phyloP scores from a whole-genome alignment of 2,797 vertebrate genomes.

The Pogoniulus pusillus region DNA sequence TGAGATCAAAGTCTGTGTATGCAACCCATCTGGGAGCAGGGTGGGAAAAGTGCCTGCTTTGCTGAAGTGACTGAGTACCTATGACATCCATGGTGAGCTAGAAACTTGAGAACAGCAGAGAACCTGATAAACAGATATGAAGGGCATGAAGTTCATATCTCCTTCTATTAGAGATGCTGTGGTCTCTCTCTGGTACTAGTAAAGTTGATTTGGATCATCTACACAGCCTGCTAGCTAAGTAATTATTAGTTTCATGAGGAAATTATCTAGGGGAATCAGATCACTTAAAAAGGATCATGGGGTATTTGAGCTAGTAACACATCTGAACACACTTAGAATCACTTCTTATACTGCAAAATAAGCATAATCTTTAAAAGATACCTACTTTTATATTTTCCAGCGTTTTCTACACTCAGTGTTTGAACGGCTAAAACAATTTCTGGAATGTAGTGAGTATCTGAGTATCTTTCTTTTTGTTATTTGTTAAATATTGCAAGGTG shows the following conservation, averaged over 20 bases:
- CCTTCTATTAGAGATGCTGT: neutral
- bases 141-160: neutral
- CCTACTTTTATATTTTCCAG: conserved; percentile 73
- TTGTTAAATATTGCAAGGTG: neutral
- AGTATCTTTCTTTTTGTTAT: neutral
- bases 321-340: neutral
- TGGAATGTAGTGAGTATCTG: conserved; percentile 93
- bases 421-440: conserved; percentile 92
- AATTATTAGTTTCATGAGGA: neutral
- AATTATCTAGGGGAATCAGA: neutral
- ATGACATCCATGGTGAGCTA: accelerated
- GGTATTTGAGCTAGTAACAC: neutral
- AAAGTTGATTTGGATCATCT: neutral
- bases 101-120: neutral
- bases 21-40: neutral
- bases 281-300: neutral
- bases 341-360: neutral
- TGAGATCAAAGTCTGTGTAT: neutral
- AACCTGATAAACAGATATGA: neutral
- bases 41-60: neutral
- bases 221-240: neutral
- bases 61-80: neutral
- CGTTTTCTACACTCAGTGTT: conserved; percentile 92
- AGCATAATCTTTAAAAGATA: neutral
- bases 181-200: neutral